These are phyloP conservation scores for Acleris sparsana DNA, from an alignment of 2,888 invertebrate genomes.

Conservation along the genomic window DNA sequence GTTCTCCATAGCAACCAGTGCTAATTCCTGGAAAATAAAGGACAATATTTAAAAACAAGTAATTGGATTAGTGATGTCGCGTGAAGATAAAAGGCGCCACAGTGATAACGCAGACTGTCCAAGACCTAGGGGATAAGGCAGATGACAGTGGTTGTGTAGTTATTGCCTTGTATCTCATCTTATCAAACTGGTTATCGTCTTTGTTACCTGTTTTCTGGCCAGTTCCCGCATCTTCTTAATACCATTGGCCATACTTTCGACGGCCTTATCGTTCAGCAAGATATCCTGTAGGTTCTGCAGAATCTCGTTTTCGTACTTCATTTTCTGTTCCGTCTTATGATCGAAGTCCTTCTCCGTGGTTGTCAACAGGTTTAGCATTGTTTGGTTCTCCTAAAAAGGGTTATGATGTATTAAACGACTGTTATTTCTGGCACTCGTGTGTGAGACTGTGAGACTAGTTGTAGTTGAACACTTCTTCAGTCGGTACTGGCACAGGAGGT, in stretches of 20 bases:
- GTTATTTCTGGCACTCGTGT: too few relatives aligned
- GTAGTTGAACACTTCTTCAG: too few relatives aligned
- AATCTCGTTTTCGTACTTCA: slow-evolving; percentile 86
- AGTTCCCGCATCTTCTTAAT: slow-evolving; percentile 78
- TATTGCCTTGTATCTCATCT: not conserved
- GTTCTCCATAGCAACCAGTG: slow-evolving; percentile 81
- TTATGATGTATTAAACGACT: not conserved
- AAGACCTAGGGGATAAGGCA: too few relatives aligned
- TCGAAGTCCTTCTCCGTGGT: slow-evolving; percentile 72
- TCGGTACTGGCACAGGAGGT: too few relatives aligned
- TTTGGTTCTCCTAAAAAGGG: slow-evolving; percentile 75
- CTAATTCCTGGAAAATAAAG: slow-evolving; percentile 72
- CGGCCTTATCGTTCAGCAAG: slow-evolving; percentile 87
- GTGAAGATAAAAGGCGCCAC: too few relatives aligned
- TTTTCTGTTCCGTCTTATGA: slow-evolving; percentile 78
- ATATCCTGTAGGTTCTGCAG: slow-evolving; percentile 86
- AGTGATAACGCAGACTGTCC: not conserved
- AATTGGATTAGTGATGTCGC: too few relatives aligned
- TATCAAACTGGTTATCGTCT: not conserved
- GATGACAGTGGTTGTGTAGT: too few relatives aligned
- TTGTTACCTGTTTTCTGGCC: slow-evolving; percentile 73
- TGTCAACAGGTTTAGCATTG: slow-evolving; percentile 65
- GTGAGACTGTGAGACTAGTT: too few relatives aligned
- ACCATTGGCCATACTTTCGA: slow-evolving; percentile 79
- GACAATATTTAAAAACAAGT: not conserved